Conservation (phyloP, 2,113 vertebrate genomes). For the Alligator sinensis region DNA sequence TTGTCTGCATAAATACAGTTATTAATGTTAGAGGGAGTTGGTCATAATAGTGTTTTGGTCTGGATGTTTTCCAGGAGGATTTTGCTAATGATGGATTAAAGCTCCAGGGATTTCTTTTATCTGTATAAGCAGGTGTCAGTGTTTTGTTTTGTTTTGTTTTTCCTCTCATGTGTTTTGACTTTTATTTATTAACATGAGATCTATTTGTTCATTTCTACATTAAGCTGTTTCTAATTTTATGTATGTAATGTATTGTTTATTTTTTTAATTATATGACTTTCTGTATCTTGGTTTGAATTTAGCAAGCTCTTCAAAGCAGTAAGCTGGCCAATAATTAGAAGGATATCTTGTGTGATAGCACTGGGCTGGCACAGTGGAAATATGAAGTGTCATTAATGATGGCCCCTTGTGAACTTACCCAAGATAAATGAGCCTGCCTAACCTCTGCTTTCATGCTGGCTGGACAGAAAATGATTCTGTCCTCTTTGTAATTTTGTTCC, state of each 20-base stretch:
- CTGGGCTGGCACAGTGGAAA: neutral
- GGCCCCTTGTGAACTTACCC: neutral
- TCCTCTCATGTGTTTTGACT: neutral
- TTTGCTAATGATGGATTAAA: conserved; percentile 46
- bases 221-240: neutral
- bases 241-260: neutral
- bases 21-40: conserved; percentile 37
- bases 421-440: neutral
- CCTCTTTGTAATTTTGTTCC: neutral
- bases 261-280: neutral
- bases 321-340: neutral
- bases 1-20: conserved; percentile 55
- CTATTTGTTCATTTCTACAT: neutral
- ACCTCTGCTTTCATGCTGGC: neutral
- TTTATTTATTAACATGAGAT: conserved; percentile 42
- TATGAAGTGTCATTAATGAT: neutral
- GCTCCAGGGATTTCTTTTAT: conserved; percentile 56
- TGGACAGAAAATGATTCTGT: neutral
- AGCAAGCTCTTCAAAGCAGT: neutral
- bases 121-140: neutral
- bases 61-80: conserved; percentile 5
- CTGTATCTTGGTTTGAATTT: neutral
- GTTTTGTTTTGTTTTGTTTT: conserved; percentile 2
- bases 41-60: conserved; percentile 15
- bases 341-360: conserved; percentile 4